Base-by-base conservation (phyloP, 2,113 vertebrate genomes). In the Odobenus rosmarus region DNA sequence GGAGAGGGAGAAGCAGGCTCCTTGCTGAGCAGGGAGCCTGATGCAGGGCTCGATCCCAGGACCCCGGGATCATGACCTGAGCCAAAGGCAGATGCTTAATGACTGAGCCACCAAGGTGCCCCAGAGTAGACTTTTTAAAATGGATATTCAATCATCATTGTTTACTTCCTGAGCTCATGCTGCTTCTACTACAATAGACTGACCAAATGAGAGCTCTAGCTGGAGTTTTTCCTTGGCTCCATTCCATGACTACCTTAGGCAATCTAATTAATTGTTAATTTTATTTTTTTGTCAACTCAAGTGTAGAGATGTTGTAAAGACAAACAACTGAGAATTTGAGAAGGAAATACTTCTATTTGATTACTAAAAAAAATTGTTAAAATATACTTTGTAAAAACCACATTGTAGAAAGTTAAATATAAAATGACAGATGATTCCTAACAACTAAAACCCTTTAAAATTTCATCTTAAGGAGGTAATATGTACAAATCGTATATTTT, bases 211-310 rank as follows among this genome's bases (percentile, higher is more conserved):
- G 18, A 72, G 61, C 59, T 33, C 3, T 26, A 23, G 46, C 39
- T 90, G 33, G n/a, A 92, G 51, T 87, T 96, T 88, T 81, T 16
- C 31, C 33, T 83, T 86, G 91, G 83, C 21, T 13, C 4, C 16
- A 33, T 79, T 88, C 46, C 97, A 95, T 28, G 0, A 13, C 62
- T 74, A 87, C n/a, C 39, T 83, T 42, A 83, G 49, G 86, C 46
- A 74, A 23, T 67, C 53, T 93, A 96, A 90, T 86, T 72, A 82
- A 95, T 26, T 88, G 49, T 67, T 95, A 62, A 67, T 81, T 82
- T 92, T 14, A 7, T 69, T 81, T 71, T 81, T 67, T 49, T 53
- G 67, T 71, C 21, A 83, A 24, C 6, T 95, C 62, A 93, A 89
- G 28, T 36, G 59, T 51, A 94, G 33, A 96, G 28, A 49, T 87